Base-by-base conservation (phyloP, 2,797 vertebrate species). In the Tangara arthus region DNA sequence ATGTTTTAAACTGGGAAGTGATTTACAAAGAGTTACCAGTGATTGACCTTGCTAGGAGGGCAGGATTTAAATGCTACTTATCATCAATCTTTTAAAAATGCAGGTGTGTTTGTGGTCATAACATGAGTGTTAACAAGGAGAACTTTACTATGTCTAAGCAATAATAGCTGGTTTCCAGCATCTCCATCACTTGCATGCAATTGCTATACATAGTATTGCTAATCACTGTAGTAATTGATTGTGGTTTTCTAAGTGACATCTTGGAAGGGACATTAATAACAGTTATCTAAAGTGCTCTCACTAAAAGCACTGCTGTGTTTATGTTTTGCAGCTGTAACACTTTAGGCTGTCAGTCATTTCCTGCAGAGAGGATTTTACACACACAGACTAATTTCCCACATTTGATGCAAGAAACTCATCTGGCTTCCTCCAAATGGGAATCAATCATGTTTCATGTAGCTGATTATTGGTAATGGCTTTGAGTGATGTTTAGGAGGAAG, bases 261-360 rank as follows among this genome's bases (percentile, higher is more conserved):
- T 95, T 86, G 77, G 85, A 87, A 91, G 39, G 73, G 77, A 72
- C 87, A 88, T 86, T 84, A 91, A 76, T 83, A 88, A 78, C 42
- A 46, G 61, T 65, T 86, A 59, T 60, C 91, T 76, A 60, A 93
- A 91, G 66, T 69, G 32, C 86, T 91, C 57, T 83, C 65, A 69
- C 66, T 81, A 76, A 94, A 90, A 90, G 73, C 82, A 59, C 61
- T 76, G 47, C 34, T 22, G 23, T 83, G 75, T 91, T 94, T 91
- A 71, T 28, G 17, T 61, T 83, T 95, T 81, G 82, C 69, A 81
- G 70, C 71, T 94, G 77, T 56, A 69, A 49, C 6, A 8, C 63
- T 93, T 82, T 20, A 72, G 86, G 85, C 82, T 91, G 90, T 72
- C 80, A 86, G 50, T 95, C 72, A 93, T 56, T 89, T 94, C 65